Base-by-base conservation (phyloP, 2,888 invertebrate species). In the Troides oblongomaculatus region DNA sequence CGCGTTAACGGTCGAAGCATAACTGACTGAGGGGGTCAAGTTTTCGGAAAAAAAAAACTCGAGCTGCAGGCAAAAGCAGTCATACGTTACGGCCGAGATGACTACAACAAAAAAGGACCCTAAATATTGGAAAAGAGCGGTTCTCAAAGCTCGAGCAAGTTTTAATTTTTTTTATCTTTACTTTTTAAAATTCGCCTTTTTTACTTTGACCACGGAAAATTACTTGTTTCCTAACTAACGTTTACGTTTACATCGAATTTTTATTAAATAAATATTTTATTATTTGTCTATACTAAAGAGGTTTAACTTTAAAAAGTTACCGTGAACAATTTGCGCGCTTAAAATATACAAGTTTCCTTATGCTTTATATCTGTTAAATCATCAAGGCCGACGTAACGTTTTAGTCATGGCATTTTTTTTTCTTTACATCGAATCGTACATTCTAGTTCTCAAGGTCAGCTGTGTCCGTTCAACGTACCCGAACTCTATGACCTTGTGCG, bases 31-130 rank as follows among this genome's bases (percentile, higher is more conserved):
- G 86, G 85, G 83, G 89, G 89, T 89, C 89, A 89, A 87, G 84
- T 85, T 90, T 88, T 87, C 79, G 84, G 85, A 89, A 90, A 88
- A 84, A 39, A 88, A 84, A 87, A 85, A 84, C 81, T 78, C 77
- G 82, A 81, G 83, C 80, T 83, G 86, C 87, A 87, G 85, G 85
- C 88, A 84, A 85, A 85, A 84, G 88, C 89, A 86, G 89, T 89
- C 90, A 89, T 90, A 89, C 91, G 88, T 86, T 90, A 88, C 90
- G 84, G 85, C 78, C 84, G 91, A 92, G 91, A 92, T 90, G 90
- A 87, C 86, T 88, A 84, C 84, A 87, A 90, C 90, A 91, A 92
- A 92, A 90, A 92, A 87, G 87, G 86, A 90, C 90, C 91, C 90
- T 89, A 89, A 90, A 92, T 90, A 89, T 89, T 89, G 66, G 50